Base-by-base conservation (phyloP, 2,797 vertebrate genomes). In the Pelodytes ibericus region DNA sequence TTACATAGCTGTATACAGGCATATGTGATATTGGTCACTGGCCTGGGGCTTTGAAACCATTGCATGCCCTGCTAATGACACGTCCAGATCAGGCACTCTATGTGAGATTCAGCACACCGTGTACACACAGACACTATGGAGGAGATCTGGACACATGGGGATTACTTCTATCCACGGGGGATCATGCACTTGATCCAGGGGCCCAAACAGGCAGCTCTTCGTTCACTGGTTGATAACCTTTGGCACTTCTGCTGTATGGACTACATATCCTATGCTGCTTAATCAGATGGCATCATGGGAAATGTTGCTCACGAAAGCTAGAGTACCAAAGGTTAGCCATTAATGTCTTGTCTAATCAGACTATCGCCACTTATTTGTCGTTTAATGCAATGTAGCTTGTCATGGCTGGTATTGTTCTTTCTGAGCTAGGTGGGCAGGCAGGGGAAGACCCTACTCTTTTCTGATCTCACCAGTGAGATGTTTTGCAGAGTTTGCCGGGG, bases 1-100 rank as follows among this genome's bases (percentile, higher is more conserved):
- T 83, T 75, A 83, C 7, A 72, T 71, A 74, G 71, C 59, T 78
- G 81, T 83, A 71, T 75, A 77, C 25, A 5, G 47, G 82, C 81
- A 83, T 79, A 44, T 71, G 68, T 82, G 82, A 74, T 79, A 81
- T 75, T 82, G 85, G 82, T 77, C 81, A 72, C 77, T 87, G 86
- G 87, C 88, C 88, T 82, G 88, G 75, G 83, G 85, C 88, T 88
- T 84, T 88, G 91, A 88, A 91, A 93, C 89, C 92, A 91, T 92
- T 89, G 90, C 89, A 86, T 84, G 89, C 88, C 90, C 87, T 92
- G 90, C 85, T 87, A 87, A 85, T 90, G 93, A 95, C 94, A 93
- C 94, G 93, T 95, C 89, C 93, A 87, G 91, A 86, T 80, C 83
- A n/a, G 26, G 16, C 41, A 69, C 60, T 4, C 60, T 8, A 20